Evolutionary conservation across 2,113 vertebrate genomes (phyloP), one percentile per base, ranked within the genome.

Genomic region (Sciurus niger): DNA sequence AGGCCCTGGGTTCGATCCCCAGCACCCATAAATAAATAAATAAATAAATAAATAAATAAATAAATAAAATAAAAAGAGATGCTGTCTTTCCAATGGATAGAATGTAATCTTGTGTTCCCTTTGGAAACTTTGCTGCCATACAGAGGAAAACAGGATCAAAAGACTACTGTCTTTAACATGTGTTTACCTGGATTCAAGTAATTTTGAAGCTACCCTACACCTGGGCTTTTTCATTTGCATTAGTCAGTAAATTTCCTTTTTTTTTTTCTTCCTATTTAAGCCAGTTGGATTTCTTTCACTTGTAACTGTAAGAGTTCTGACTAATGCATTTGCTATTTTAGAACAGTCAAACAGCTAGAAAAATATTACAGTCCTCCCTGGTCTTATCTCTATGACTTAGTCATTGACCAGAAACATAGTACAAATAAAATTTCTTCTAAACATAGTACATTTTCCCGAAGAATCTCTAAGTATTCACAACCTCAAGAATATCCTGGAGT

Each of bases 371-470:
- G 24, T 63, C 53, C 72, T 95, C 65, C 18, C 34, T 94, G 82
- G 73, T 83, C 77, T 91, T 94, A 72, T 93, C 72, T 96, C 77
- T 86, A 63, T 67, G 55, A 90, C 40, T 68, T 97, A 92, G 77
- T 95, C 78, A 94, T 12, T 96, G 46, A 72, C 77, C n/a, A 94
- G 86, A 83, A 96, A 84, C 4, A 55, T 3, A 96, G 79, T 34
- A 96, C 89, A 89, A 93, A 93, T 93, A 93, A 96, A 82, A 92
- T 95, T 83, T 93, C 74, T 82, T 94, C 89, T 51, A 70, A 95
- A 88, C 88, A 90, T 51, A 90, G 34, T 79, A 95, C 8, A 67
- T 87, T 90, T 91, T 74, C 34, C 84, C 67, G 79, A 88, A 92
- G 63, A 95, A 85, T 85, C 55, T 76, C 55, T 70, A 92, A 90